These are phyloP conservation scores for Parauchenoglanis punctatus DNA, from an alignment of 2,797 vertebrate genomes.

Conservation along the genomic window DNA sequence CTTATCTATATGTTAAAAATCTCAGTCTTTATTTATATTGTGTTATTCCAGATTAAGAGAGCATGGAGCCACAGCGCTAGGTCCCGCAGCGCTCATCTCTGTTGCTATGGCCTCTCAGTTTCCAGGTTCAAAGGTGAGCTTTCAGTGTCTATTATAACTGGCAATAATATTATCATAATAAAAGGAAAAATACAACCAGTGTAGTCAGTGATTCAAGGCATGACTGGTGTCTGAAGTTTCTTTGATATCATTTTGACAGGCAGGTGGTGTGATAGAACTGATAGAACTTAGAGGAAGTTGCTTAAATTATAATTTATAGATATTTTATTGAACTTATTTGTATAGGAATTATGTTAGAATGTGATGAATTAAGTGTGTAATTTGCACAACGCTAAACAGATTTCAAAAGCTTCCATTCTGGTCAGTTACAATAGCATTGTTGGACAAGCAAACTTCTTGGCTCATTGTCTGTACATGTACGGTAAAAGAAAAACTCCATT, in stretches of 20 bases:
- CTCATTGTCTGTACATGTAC: not conserved
- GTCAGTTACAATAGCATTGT: not conserved
- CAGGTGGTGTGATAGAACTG: not conserved
- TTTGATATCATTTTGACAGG: not conserved
- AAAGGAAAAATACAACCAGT: not conserved
- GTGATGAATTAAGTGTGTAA: not conserved
- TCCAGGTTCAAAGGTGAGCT: constrained; percentile 75
- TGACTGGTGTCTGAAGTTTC: not conserved
- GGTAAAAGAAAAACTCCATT: not conserved
- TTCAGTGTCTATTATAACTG: not conserved
- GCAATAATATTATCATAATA: not conserved
- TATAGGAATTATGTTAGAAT: not conserved
- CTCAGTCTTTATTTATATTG: not conserved
- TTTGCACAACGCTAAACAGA: not conserved
- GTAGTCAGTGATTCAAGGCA: too few species aligned
- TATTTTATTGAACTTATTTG: not conserved
- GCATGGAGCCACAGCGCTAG: constrained; percentile 76
- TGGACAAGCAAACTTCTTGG: not conserved
- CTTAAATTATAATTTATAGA: not conserved
- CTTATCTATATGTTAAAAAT: too few species aligned
- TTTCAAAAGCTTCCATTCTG: not conserved
- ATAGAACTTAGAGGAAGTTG: not conserved
- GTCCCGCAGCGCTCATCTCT: constrained; percentile 75
- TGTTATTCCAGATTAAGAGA: constrained; percentile 68
- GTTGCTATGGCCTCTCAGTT: constrained; percentile 78